Evolutionary conservation across 2,113 vertebrate species (phyloP).

Genomic region (Syngnathus typhle): DNA sequence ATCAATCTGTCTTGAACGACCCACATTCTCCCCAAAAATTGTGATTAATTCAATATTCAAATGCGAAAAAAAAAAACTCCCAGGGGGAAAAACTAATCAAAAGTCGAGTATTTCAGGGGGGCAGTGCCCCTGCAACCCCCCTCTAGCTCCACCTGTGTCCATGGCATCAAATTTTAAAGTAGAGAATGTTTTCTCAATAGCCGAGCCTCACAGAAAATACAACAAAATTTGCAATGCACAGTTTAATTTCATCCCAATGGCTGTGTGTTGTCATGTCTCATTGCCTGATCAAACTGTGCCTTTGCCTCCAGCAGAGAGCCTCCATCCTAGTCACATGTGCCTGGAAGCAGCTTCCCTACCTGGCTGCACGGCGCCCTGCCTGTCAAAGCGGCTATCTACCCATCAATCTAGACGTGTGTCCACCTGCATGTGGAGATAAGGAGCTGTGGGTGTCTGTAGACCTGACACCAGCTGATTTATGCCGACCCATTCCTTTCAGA

Average conservation of each 20-base stretch:
- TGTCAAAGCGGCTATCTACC: slow-evolving; percentile 56
- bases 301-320: slow-evolving; percentile 19
- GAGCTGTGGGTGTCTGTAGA: slow-evolving; percentile 62
- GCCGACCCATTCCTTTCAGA: slow-evolving; percentile 57
- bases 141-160: too few relatives aligned
- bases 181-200: neutral
- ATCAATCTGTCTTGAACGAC: too few relatives aligned
- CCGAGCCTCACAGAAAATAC: neutral
- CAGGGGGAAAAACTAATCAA: too few relatives aligned
- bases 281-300: slow-evolving; percentile 17
- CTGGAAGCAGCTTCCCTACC: slow-evolving; percentile 49
- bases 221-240: neutral
- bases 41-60: too few relatives aligned
- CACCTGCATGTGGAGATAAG: slow-evolving; percentile 64
- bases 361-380: slow-evolving; percentile 60
- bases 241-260: neutral
- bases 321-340: slow-evolving; percentile 49
- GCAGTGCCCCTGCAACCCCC: too few relatives aligned
- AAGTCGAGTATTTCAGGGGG: too few relatives aligned
- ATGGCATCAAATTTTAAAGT: neutral
- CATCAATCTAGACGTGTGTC: slow-evolving; percentile 64
- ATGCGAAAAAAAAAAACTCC: too few relatives aligned
- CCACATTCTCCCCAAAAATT: too few relatives aligned
- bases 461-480: slow-evolving; percentile 66
- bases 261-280: neutral